Base-by-base conservation (phyloP, 2,797 vertebrate genomes). In the Nannoperca obscura region DNA sequence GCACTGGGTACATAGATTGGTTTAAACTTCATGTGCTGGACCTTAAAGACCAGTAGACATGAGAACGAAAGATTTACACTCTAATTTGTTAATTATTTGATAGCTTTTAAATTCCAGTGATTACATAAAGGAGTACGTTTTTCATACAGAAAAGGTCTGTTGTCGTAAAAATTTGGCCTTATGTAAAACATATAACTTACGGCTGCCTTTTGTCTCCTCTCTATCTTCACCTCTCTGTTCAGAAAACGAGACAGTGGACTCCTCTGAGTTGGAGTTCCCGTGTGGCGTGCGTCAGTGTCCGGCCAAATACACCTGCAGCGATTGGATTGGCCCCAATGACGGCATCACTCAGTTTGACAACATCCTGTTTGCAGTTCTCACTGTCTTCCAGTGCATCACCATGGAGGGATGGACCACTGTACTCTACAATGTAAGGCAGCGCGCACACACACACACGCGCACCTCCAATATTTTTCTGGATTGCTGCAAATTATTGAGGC, bases 371-470 rank as follows among this genome's bases (percentile, higher is more conserved):
- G 98, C 98, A 69, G 94, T 99, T 82, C 94, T 99, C 91, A 99
- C 98, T 0, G 98, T 99, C 92, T 99, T 99, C 96, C 98, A 99
- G 93, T 99, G 98, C 92, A 99, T 99, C 93, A 99, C 98, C 88
- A 99, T 99, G 98, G 98, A 99, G 94, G 98, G 98, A 80, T 99
- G 98, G 98, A 99, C 98, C 88, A 97, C 96, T 53, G 97, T 99
- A 74, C 96, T 99, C 88, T 99, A 99, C 92, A 98, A 98, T 30
- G 98, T 99, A 88, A 86, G 89, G 4, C 36, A 5, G 22, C 64
- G 5, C 17, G 32, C 57, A 64, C 36, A 36, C 8, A 32, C 30
- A 32, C 3, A 66, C 15, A 30, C 36, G 49, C 10, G 36, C 17
- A 5, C 59, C 49, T 78, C 67, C 58, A 34, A 65, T 73, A 57